Evolutionary conservation across 2,113 vertebrate genomes (phyloP).

Genomic region (Odobenus rosmarus): DNA sequence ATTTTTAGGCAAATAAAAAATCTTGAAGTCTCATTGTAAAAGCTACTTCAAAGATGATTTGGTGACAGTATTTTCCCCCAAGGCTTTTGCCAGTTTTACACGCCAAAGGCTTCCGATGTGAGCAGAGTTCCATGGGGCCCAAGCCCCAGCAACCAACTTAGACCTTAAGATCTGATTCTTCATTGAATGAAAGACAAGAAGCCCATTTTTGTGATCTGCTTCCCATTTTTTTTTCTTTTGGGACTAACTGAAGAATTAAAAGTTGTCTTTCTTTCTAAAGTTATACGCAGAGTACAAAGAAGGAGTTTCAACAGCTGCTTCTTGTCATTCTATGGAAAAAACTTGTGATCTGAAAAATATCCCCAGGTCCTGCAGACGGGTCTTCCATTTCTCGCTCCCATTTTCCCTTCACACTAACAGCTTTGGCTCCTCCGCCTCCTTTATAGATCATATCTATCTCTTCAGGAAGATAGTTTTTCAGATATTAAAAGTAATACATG

Average conservation of each 20-base stretch:
- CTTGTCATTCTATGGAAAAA: conserved; percentile 40
- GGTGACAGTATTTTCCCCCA: conserved; percentile 50
- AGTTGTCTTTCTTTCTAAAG: conserved; percentile 50
- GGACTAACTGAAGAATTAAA: conserved; percentile 52
- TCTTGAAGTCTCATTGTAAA: conserved; percentile 63
- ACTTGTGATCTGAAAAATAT: conserved; percentile 41
- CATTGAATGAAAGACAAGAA: conserved; percentile 55
- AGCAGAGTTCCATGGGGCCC: neutral
- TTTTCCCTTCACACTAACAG: conserved; percentile 17
- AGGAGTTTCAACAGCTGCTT: conserved; percentile 60
- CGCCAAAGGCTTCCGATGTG: conserved; percentile 11
- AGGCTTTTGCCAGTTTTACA: conserved; percentile 56
- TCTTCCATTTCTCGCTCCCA: conserved; percentile 10
- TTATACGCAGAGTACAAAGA: conserved; percentile 51
- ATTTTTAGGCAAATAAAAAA: conserved; percentile 68
- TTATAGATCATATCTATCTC: neutral
- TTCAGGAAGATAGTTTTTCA: neutral
- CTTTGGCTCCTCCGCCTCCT: neutral
- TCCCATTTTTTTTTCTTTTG: conserved; percentile 39
- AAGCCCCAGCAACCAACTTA: conserved; percentile 5
- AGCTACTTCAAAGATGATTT: conserved; percentile 70
- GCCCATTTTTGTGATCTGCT: conserved; percentile 56
- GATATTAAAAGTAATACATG: conserved; percentile 6
- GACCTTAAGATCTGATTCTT: conserved; percentile 55
- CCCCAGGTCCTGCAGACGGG: neutral